phyloP scores from a whole-genome alignment of 2,797 vertebrate species.

The Manis pentadactyla region DNA sequence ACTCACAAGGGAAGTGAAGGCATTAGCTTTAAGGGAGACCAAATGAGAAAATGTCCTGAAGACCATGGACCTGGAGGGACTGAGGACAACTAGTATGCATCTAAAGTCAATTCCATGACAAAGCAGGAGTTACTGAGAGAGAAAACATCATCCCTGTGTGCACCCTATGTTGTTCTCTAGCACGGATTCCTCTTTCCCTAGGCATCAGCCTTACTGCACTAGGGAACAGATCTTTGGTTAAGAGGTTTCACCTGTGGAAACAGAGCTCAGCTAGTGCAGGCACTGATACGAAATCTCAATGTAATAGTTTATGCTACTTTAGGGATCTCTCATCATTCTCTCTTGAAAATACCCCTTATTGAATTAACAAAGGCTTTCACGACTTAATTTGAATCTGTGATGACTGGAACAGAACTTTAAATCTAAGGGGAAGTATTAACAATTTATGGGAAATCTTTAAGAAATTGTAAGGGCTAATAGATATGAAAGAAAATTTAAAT shows the following conservation, averaged over 20 bases:
- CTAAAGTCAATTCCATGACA: background rate
- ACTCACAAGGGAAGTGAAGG: background rate
- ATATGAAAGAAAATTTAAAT: slow-evolving; percentile 35
- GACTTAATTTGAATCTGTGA: slow-evolving; percentile 37
- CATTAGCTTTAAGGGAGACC: background rate
- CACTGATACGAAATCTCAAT: slow-evolving; percentile 34
- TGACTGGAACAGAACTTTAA: slow-evolving; percentile 23
- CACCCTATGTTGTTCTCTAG: background rate
- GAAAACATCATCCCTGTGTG: background rate
- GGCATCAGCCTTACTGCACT: background rate
- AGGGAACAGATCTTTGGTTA: background rate
- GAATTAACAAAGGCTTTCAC: slow-evolving; percentile 39
- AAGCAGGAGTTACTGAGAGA: background rate
- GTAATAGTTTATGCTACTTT: background rate
- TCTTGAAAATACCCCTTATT: slow-evolving; percentile 13
- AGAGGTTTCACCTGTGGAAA: background rate
- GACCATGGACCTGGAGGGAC: background rate
- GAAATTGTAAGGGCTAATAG: slow-evolving; percentile 8
- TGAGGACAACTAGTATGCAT: background rate
- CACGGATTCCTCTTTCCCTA: background rate
- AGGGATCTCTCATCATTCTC: slow-evolving; percentile 39
- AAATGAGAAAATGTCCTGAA: background rate
- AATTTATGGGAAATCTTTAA: slow-evolving; percentile 52
- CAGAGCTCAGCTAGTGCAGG: background rate
- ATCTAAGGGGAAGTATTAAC: slow-evolving; percentile 6